Evolutionary conservation across 1,140 invertebrate species (phyloP).

Genomic region (Teleopsis dalmanni): DNA sequence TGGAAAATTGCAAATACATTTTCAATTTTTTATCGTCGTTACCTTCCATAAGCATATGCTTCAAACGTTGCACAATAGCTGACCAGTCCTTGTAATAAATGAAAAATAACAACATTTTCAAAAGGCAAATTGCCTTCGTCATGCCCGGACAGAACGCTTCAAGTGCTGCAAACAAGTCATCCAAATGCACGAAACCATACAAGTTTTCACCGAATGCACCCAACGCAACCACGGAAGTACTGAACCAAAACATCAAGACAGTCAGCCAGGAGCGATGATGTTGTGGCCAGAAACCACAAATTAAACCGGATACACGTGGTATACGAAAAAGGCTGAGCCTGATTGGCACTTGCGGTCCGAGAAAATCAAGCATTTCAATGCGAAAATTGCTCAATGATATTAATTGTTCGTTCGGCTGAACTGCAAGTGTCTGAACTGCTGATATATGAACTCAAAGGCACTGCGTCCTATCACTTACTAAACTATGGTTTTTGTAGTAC

Average conservation of each 20-base stretch:
- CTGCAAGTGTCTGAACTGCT: background rate
- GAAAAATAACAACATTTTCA: conserved; percentile 32
- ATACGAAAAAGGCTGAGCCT: conserved; percentile 27
- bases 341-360: conserved; percentile 14
- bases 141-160: conserved; percentile 38
- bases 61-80: conserved; percentile 17
- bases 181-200: conserved; percentile 27
- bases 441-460: background rate
- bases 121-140: conserved; percentile 31
- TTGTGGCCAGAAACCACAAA: conserved; percentile 33
- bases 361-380: conserved; percentile 5
- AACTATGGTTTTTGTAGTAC: background rate
- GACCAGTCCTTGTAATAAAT: conserved; percentile 21
- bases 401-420: background rate
- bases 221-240: conserved; percentile 22
- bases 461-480: background rate
- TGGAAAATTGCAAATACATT: background rate
- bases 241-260: conserved; percentile 21
- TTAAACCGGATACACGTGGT: conserved; percentile 23
- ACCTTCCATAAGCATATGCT: conserved; percentile 15
- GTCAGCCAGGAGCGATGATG: conserved; percentile 12
- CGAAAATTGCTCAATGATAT: background rate
- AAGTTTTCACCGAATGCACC: conserved; percentile 28
- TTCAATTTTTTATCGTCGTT: background rate
- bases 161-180: conserved; percentile 27